Evolutionary conservation across 1,140 invertebrate genomes (phyloP).

Genomic region (Zophobas atratus): DNA sequence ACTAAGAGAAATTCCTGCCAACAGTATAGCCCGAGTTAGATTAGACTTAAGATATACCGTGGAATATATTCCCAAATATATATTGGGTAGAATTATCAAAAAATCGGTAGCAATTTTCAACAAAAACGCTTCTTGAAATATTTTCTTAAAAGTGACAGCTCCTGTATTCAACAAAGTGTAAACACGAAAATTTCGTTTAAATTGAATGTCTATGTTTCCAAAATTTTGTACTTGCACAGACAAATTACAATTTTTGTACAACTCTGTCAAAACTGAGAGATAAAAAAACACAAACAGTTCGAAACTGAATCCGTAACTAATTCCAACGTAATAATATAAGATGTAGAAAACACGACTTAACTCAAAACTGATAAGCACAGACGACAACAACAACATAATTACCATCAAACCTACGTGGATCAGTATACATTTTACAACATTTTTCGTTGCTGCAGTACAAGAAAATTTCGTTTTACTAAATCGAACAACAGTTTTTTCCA

Average conservation of each 20-base stretch:
- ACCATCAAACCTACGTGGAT: neutral
- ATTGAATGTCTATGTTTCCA: neutral
- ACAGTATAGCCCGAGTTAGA: neutral
- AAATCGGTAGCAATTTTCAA: neutral
- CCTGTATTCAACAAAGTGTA: neutral
- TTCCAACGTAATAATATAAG: neutral
- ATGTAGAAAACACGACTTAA: neutral
- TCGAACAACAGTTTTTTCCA: neutral
- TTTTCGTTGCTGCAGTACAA: neutral
- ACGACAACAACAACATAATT: neutral
- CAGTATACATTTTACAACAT: neutral
- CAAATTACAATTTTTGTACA: neutral
- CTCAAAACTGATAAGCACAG: neutral
- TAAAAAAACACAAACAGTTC: constrained; percentile 16
- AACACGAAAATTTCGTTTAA: neutral
- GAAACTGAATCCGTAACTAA: constrained; percentile 6
- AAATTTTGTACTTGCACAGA: neutral
- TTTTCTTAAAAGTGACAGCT: neutral
- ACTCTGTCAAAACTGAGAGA: neutral
- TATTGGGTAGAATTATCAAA: neutral
- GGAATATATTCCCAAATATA: neutral
- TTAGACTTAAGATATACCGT: neutral
- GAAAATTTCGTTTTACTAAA: neutral
- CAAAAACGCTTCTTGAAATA: neutral
- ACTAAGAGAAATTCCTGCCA: neutral